Evolutionary conservation across 2,797 vertebrate species (phyloP).

Genomic region (Anomalospiza imberbis): DNA sequence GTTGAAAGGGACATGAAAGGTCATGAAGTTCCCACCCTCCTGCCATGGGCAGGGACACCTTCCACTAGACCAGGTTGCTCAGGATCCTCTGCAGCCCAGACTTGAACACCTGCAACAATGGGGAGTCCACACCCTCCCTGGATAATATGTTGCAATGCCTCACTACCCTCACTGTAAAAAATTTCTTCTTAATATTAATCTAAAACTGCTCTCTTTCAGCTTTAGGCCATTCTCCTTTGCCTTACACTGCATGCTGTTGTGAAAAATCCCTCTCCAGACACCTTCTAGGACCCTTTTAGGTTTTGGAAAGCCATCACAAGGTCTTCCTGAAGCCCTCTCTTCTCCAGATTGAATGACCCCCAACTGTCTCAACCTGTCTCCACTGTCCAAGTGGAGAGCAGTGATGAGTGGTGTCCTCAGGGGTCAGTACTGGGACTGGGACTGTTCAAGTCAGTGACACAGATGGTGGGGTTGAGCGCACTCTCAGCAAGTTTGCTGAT

Average conservation of each 20-base stretch:
- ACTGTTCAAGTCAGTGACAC: neutral
- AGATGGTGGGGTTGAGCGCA: fast-evolving
- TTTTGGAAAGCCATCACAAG: neutral
- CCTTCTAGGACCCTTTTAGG: neutral
- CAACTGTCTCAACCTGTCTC: neutral
- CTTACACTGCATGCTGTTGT: neutral
- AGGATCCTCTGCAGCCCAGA: no score
- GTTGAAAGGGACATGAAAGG: neutral
- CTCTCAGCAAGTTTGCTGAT: neutral
- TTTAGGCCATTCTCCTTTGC: neutral
- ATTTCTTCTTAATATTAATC: neutral
- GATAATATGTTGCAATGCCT: neutral
- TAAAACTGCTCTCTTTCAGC: neutral
- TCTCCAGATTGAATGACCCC: neutral
- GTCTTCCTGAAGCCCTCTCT: neutral
- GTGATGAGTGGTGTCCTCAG: no score
- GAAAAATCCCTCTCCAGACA: neutral
- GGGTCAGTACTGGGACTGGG: no score
- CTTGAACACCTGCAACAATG: neutral
- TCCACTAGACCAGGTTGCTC: neutral
- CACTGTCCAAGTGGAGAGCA: no score
- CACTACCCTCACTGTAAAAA: neutral
- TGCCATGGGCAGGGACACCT: no score
- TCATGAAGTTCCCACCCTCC: no score
- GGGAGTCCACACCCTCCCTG: neutral